Evolutionary conservation across 2,113 vertebrate species (phyloP), one percentile per base, ranked within the genome.

Genomic region (Ochotona princeps): DNA sequence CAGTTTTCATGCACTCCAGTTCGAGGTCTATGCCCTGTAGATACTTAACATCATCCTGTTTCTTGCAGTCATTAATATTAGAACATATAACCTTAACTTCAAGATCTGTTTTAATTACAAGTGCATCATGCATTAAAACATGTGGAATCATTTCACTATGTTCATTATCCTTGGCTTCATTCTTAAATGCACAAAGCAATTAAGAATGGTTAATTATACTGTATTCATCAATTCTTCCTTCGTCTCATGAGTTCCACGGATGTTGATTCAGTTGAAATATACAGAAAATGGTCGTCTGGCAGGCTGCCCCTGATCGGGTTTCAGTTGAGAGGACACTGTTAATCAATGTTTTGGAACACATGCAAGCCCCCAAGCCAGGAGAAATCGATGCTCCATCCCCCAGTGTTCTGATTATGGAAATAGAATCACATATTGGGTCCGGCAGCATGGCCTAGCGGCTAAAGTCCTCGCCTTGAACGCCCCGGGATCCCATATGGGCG

Each of bases 71-170:
- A 74, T 93, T 95, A 88, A 81, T 67, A 92, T 83, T 90, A 93
- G 69, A 91, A 85, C 60, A 90, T 57, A 60, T 78, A 96, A 93
- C 93, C 47, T 76, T 93, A 93, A 94, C 97, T 96, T 92, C 87
- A 95, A 93, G 96, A 90, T 87, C 83, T 90, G 47, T 94, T 96
- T 97, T 97, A 95, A 96, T 97, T 93, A 96, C 91, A 96, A 87
- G 84, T 88, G 21, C 83, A 32, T 74, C 89, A 94, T 95, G 79
- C 96, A 96, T 96, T 96, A 95, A 95, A 93, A 93, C 94, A 96
- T 92, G 87, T 70, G 23, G 38, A 93, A 79, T 87, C 81, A 73
- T 94, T 92, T 94, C 69, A 91, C 73, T 63, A 66, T 94, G 47
- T 85, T 97, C 87, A 94, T 91, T 92, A 92, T 65, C 86, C 67